These are phyloP conservation scores for Pediacus dermestoides DNA, from an alignment of 2,888 invertebrate species.

Conservation along the genomic window DNA sequence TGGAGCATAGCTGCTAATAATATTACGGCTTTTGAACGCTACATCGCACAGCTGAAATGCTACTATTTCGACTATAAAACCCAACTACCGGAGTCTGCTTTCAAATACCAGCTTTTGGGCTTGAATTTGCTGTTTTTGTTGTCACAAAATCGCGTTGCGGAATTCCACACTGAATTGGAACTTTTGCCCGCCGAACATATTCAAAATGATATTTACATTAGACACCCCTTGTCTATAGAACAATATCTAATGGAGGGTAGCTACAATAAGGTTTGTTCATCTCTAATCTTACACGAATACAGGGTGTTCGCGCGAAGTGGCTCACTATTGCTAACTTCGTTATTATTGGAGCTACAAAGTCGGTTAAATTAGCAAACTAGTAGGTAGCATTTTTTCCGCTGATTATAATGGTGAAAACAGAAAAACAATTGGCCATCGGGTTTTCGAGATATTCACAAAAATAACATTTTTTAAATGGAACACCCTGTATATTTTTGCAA, in stretches of 20 bases:
- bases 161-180: constrained; percentile 97
- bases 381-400: too few species aligned
- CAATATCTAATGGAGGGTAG: constrained; percentile 99
- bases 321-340: too few species aligned
- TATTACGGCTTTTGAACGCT: constrained; percentile 93
- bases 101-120: constrained; percentile 91
- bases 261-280: constrained; percentile 79
- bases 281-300: constrained; percentile 5
- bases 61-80: constrained; percentile 90
- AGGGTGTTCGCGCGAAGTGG: constrained; percentile 7
- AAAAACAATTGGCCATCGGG: too few species aligned
- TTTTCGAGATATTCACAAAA: too few species aligned
- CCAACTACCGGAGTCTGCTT: constrained; percentile 84
- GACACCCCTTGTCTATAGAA: constrained; percentile 91
- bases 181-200: constrained; percentile 87
- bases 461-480: too few species aligned
- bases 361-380: too few species aligned
- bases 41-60: constrained; percentile 95
- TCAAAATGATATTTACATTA: constrained; percentile 88
- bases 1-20: constrained; percentile 91
- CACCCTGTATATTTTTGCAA: too few species aligned
- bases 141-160: constrained; percentile 94
- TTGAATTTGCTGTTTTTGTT: constrained; percentile 89
- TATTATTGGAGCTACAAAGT: too few species aligned
- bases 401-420: too few species aligned